A percentile compares a stretch with the other conserved stretches of the same genome.
Evolutionary conservation across 2,888 invertebrate species (phyloP).

Genomic region (Eustalomyia histrio): DNA sequence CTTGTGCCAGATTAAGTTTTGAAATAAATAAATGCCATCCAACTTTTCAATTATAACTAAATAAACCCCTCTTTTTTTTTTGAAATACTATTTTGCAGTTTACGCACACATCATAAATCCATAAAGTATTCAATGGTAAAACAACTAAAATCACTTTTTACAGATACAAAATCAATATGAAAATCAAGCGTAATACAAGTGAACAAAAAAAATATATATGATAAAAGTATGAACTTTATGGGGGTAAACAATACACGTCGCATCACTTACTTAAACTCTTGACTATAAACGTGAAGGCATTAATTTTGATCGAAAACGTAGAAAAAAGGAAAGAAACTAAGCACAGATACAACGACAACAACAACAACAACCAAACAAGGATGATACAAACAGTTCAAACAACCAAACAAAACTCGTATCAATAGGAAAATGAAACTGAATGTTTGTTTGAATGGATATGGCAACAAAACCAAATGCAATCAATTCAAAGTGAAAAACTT

Average conservation of each 20-base stretch:
- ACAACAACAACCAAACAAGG: background rate
- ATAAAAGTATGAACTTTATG: background rate
- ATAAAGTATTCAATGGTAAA: slow-evolving; percentile 41
- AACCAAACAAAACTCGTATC: slow-evolving; percentile 26
- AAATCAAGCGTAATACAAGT: slow-evolving; percentile 4
- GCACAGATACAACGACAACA: background rate
- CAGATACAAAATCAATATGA: background rate
- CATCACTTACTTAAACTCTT: slow-evolving; percentile 62
- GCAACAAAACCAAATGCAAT: slow-evolving; percentile 54
- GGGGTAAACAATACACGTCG: slow-evolving; percentile 57
- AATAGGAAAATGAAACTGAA: slow-evolving; percentile 9
- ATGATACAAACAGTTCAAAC: slow-evolving; percentile 13
- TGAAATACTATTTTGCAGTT: background rate
- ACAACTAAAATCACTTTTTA: slow-evolving; percentile 64
- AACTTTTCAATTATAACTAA: background rate
- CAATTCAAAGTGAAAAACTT: slow-evolving; percentile 27
- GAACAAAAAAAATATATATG: background rate
- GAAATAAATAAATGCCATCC: background rate
- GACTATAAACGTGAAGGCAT: slow-evolving; percentile 59
- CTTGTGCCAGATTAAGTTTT: too few species aligned
- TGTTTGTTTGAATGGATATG: slow-evolving; percentile 12
- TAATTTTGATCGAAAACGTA: slow-evolving; percentile 62
- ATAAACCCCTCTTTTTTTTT: background rate
- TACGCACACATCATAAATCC: slow-evolving; percentile 16
- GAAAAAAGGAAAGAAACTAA: background rate